These are phyloP conservation scores for Apeira syringaria DNA, from an alignment of 2,888 invertebrate species.

Conservation along the genomic window DNA sequence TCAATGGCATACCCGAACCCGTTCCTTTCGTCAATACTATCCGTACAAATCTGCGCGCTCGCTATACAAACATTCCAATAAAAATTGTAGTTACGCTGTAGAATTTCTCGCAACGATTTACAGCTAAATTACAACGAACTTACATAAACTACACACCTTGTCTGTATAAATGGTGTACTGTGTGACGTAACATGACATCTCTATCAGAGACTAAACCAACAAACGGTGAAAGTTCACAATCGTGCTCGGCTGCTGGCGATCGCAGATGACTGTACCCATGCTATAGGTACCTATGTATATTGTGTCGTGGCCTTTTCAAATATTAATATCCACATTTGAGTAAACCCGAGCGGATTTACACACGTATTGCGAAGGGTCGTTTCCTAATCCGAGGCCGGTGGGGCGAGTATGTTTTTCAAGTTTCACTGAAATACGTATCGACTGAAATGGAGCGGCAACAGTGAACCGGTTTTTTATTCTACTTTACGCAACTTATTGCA, in stretches of 20 bases:
- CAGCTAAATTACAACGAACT: no score
- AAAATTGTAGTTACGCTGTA: slow-evolving; percentile 5
- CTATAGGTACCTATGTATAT: neutral
- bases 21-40: neutral
- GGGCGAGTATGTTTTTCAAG: slow-evolving; percentile 43
- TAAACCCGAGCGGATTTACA: slow-evolving; percentile 23
- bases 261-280: slow-evolving; percentile 2
- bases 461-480: slow-evolving; percentile 60
- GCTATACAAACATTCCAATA: slow-evolving; percentile 16
- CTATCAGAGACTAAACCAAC: slow-evolving; percentile 58
- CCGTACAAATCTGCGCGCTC: no score
- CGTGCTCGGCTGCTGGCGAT: slow-evolving; percentile 18
- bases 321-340: slow-evolving; percentile 12
- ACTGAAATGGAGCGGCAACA: slow-evolving; percentile 72
- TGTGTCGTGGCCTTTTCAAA: slow-evolving; percentile 30
- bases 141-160: slow-evolving; percentile 43
- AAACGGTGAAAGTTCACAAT: slow-evolving; percentile 74
- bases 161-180: slow-evolving; percentile 42
- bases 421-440: slow-evolving; percentile 46
- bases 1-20: slow-evolving; percentile 36
- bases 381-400: slow-evolving; percentile 29
- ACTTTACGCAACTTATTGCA: slow-evolving; percentile 74
- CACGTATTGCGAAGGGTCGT: slow-evolving; percentile 32
- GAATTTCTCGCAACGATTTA: slow-evolving; percentile 1
- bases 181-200: slow-evolving; percentile 63